These are phyloP conservation scores for Chironomus tepperi DNA, from an alignment of 1,140 invertebrate species.

Conservation along the genomic window DNA sequence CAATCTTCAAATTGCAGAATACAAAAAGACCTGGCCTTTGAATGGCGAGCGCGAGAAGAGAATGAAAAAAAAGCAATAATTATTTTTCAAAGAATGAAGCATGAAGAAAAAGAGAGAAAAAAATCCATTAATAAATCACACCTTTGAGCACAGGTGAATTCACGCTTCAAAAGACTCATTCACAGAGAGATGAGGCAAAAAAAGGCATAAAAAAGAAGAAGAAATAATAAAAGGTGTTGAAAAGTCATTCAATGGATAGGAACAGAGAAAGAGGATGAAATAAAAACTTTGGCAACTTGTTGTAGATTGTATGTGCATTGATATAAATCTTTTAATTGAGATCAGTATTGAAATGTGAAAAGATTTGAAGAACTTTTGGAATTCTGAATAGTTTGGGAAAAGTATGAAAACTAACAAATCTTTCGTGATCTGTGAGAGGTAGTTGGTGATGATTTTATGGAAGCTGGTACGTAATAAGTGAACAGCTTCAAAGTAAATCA, in stretches of 20 bases:
- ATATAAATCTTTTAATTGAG: conserved; percentile 15
- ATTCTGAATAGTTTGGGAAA: too few relatives aligned
- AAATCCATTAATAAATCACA: conserved; percentile 24
- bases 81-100: not conserved
- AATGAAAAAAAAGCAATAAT: not conserved
- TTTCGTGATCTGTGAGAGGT: too few relatives aligned
- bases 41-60: too few relatives aligned
- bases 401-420: too few relatives aligned
- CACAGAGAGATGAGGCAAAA: not conserved
- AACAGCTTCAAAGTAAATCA: too few relatives aligned
- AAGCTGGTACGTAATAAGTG: too few relatives aligned
- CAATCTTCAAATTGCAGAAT: too few relatives aligned
- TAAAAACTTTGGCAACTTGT: conserved; percentile 1
- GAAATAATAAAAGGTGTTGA: not conserved
- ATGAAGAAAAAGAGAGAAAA: not conserved
- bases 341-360: not conserved
- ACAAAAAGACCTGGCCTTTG: too few relatives aligned
- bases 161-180: conserved; percentile 16
- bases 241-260: conserved; percentile 15
- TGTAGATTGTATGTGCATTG: not conserved
- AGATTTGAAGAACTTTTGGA: too few relatives aligned
- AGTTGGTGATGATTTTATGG: too few relatives aligned
- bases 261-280: not conserved
- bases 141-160: conserved; percentile 6
- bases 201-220: not conserved